These are phyloP conservation scores for Callaeas wilsoni DNA, from an alignment of 2,113 vertebrate genomes.

Conservation along the genomic window DNA sequence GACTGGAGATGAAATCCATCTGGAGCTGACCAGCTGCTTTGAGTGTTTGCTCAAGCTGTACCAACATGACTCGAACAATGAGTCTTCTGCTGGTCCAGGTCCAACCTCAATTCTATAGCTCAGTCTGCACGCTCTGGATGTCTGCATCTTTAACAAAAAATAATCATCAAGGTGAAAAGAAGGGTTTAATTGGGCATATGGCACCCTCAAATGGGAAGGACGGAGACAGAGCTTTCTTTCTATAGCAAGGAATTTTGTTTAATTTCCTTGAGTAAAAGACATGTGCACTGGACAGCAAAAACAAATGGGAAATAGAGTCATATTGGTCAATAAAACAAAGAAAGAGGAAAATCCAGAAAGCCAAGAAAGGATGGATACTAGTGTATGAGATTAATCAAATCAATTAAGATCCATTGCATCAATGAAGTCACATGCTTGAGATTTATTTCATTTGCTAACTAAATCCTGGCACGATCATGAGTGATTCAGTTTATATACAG, in stretches of 20 bases:
- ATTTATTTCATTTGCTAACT: neutral
- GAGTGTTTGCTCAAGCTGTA: slow-evolving; percentile 44
- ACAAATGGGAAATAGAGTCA: neutral
- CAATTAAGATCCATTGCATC: neutral
- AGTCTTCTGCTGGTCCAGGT: slow-evolving; percentile 36
- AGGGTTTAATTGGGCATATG: slow-evolving; percentile 20
- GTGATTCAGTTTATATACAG: neutral
- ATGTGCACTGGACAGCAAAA: neutral
- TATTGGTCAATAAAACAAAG: neutral
- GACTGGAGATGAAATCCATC: slow-evolving; percentile 47
- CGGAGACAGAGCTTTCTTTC: neutral
- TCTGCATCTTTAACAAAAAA: slow-evolving; percentile 44
- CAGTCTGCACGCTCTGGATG: neutral
- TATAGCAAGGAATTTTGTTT: slow-evolving; percentile 27
- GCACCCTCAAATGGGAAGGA: neutral
- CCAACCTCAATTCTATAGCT: slow-evolving; percentile 40
- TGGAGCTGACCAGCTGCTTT: slow-evolving; percentile 36
- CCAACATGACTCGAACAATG: slow-evolving; percentile 38
- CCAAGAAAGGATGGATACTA: neutral
- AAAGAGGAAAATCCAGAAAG: neutral
- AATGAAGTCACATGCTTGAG: neutral
- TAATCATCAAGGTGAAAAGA: slow-evolving; percentile 43
- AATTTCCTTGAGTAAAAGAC: neutral
- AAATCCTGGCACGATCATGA: neutral
- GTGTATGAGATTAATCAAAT: neutral